Percentiles rank a stretch among this genome's conserved stretches.
Conservation (phyloP, 2,113 vertebrate species). For the Misgurnus mizolepis region DNA sequence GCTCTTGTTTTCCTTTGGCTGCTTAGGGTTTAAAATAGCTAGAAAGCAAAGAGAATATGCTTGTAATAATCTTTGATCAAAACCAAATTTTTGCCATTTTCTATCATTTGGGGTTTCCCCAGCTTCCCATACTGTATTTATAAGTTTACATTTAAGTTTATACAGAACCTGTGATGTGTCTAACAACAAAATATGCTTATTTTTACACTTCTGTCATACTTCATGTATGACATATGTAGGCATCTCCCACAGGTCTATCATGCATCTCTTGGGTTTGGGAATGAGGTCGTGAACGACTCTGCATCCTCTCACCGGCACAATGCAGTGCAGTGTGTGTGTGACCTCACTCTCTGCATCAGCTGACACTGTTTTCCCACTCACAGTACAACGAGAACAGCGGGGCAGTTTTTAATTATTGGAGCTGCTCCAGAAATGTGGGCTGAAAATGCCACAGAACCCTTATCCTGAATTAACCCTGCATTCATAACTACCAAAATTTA, state of each 20-base stretch:
- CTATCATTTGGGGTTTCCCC: too few species aligned
- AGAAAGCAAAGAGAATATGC: conserved; percentile 48
- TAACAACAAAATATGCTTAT: too few species aligned
- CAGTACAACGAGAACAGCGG: conserved; percentile 1
- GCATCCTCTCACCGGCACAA: conserved; percentile 55
- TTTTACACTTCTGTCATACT: neutral
- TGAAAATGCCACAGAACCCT: neutral
- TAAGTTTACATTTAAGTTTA: too few species aligned
- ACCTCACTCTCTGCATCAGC: conserved; percentile 28
- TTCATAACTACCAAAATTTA: neutral
- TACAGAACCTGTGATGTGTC: too few species aligned
- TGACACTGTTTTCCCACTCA: conserved; percentile 38
- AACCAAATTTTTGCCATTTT: too few species aligned
- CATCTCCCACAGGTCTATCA: neutral
- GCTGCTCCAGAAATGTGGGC: conserved; percentile 19
- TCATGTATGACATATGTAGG: neutral
- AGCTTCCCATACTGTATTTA: too few species aligned
- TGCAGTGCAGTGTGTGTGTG: conserved; percentile 38
- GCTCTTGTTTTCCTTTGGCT: conserved; percentile 98
- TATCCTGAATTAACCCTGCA: neutral
- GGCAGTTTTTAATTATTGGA: conserved; percentile 1
- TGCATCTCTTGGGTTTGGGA: conserved; percentile 35
- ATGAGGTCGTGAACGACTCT: conserved; percentile 56
- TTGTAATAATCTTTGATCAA: neutral
- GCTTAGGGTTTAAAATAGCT: conserved; percentile 97